These are phyloP conservation scores for Aethes cnicana DNA, from an alignment of 2,888 invertebrate species.

Conservation along the genomic window DNA sequence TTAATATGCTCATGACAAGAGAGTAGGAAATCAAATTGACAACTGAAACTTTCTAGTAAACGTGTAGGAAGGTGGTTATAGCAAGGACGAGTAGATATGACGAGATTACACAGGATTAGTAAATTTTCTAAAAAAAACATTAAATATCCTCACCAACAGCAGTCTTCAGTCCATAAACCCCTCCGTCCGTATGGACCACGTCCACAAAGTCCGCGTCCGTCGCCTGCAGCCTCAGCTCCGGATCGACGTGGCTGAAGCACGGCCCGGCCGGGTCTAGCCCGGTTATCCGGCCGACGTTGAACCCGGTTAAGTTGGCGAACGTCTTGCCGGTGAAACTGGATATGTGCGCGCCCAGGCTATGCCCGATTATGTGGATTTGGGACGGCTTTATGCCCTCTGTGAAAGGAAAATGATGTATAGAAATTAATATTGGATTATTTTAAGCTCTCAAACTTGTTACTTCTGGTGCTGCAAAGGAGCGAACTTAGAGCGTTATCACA, in stretches of 20 bases:
- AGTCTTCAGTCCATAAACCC: conserved; percentile 59
- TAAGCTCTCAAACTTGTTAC: too few species aligned
- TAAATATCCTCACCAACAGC: conserved; percentile 56
- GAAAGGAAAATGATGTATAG: neutral
- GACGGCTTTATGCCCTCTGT: conserved; percentile 56
- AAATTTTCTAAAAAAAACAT: too few species aligned
- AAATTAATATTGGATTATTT: neutral
- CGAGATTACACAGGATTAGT: too few species aligned
- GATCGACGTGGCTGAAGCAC: conserved; percentile 60
- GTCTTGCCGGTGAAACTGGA: conserved; percentile 62
- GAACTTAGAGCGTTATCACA: too few species aligned
- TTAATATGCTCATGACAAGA: too few species aligned
- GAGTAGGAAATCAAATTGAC: too few species aligned
- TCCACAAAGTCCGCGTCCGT: conserved; percentile 65
- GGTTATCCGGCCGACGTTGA: conserved; percentile 55
- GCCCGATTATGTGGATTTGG: conserved; percentile 65
- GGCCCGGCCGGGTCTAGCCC: conserved; percentile 74
- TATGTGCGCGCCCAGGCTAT: conserved; percentile 72
- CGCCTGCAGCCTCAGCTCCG: conserved; percentile 45
- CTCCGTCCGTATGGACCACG: conserved; percentile 63
- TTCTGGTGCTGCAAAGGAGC: too few species aligned
- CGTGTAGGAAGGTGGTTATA: too few species aligned
- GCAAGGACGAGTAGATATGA: too few species aligned
- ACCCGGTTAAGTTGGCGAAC: conserved; percentile 52
- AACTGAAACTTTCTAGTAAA: too few species aligned